Percentiles rank a stretch among this genome's conserved stretches.
These are phyloP conservation scores for Dendronephthya gigantea DNA, from an alignment of 64 coral and sea anemone genomes.

Conservation along the genomic window DNA sequence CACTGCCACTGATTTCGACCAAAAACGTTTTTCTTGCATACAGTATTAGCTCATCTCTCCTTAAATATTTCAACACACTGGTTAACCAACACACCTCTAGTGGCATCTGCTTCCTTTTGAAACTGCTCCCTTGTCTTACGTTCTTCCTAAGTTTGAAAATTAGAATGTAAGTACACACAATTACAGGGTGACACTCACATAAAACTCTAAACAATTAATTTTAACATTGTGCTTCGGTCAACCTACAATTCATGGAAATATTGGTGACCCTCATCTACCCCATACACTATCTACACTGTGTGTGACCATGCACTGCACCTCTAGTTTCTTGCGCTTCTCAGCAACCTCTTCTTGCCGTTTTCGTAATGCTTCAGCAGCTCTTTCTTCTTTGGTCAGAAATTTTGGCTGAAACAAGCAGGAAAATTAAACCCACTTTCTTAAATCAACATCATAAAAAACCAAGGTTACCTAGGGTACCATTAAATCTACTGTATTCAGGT, in stretches of 20 bases:
- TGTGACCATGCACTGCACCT: constrained; percentile 48
- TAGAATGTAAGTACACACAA: background rate
- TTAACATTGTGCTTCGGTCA: no score
- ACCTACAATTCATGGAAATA: no score
- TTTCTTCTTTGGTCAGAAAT: constrained; percentile 96
- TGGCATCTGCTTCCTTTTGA: constrained; percentile 71
- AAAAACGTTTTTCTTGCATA: no score
- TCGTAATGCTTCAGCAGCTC: constrained; percentile 73
- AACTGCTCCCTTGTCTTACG: constrained; percentile 81
- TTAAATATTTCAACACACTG: background rate
- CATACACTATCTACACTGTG: background rate
- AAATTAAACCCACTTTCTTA: background rate
- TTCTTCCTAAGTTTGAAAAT: constrained; percentile 51
- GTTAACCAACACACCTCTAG: constrained; percentile 45
- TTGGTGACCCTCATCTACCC: background rate
- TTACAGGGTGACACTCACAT: no score
- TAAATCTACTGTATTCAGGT: no score
- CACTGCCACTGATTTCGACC: no score
- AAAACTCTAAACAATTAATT: no score
- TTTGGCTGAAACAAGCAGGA: constrained; percentile 46
- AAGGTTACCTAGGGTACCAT: no score
- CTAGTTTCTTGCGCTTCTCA: constrained; percentile 57
- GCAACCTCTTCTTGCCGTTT: constrained; percentile 84
- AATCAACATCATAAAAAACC: background rate
- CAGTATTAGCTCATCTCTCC: no score